phyloP scores from a whole-genome alignment of 1,140 invertebrate species.

The Potamilus streckersoni region DNA sequence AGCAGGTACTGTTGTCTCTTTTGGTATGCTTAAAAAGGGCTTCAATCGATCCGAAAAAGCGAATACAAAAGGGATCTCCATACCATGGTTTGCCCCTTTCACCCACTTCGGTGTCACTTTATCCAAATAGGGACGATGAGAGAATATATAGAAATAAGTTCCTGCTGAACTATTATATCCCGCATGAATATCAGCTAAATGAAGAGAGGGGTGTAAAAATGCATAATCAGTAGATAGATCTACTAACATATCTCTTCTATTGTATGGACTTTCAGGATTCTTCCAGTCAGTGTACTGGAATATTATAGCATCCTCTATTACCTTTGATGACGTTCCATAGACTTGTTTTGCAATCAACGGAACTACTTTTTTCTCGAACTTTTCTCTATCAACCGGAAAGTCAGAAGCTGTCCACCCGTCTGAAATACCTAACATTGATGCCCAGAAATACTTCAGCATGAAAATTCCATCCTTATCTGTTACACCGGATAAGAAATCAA shows the following conservation, averaged over 20 bases:
- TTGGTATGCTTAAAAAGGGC: background rate
- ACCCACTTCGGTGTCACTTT: conserved; percentile 8
- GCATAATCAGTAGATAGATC: conserved; percentile 24
- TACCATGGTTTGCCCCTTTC: conserved; percentile 22
- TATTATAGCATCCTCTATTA: background rate
- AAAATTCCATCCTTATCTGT: conserved; percentile 2
- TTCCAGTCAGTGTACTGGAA: conserved; percentile 23
- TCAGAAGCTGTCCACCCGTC: background rate
- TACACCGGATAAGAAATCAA: conserved; percentile 7
- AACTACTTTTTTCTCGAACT: background rate
- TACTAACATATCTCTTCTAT: conserved; percentile 20
- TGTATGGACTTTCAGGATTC: conserved; percentile 13
- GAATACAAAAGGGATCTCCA: conserved; percentile 38
- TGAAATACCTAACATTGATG: background rate
- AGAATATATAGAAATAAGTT: conserved; percentile 34
- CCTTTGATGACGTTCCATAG: background rate
- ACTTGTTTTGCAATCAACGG: background rate
- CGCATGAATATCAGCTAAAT: conserved; percentile 16
- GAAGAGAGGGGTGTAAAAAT: conserved; percentile 20
- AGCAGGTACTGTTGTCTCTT: conserved; percentile 19
- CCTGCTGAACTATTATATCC: background rate
- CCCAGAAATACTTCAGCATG: background rate
- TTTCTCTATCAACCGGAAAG: background rate
- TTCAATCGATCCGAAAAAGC: conserved; percentile 25
- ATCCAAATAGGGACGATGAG: conserved; percentile 25